Base-by-base conservation (phyloP, 2,113 vertebrate species). In the Pelodiscus sinensis region DNA sequence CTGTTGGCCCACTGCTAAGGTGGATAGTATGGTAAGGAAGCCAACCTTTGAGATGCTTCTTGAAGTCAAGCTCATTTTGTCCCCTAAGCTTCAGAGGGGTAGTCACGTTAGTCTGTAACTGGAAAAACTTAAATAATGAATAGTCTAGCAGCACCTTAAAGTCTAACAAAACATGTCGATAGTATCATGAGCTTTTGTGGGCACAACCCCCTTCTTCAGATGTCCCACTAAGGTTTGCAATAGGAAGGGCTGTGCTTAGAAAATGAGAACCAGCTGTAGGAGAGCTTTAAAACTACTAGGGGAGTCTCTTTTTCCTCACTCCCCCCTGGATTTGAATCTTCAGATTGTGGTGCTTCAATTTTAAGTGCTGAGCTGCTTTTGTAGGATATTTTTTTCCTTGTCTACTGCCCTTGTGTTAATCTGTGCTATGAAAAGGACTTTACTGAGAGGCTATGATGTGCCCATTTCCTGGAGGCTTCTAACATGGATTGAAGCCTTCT, bases 401-500 rank as follows among this genome's bases (percentile, higher is more conserved):
- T 81, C 71, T 93, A 87, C 90, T 93, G 92, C 95, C 91, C 85
- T 62, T 90, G 29, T 62, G 75, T 93, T 96, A 96, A 92, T 97
- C 85, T 89, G 68, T 93, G 71, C 55, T 94, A 90, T 89, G 92
- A 95, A 94, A 95, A 81, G 54, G 85, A 57, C 93, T 92, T 94
- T 89, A 96, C 95, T 96, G 94, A 96, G 90, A 92, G 93, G 86
- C 84, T 95, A 93, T 92, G 90, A 81, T 85, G 89, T 94, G 84
- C 94, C 92, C 55, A 55, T 96, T 95, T 96, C 93, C 94, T 97
- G 84, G 62, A 88, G 93, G 85, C 90, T 94, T 91, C 95, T 92
- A 82, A 86, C 50, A 44, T 57, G 81, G 94, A 93, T 94, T 94
- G 77, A 79, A 96, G 82, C 82, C 92, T 96, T 89, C 93, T 94